Conservation (phyloP, 2,888 invertebrate species). For the Macaria notata region DNA sequence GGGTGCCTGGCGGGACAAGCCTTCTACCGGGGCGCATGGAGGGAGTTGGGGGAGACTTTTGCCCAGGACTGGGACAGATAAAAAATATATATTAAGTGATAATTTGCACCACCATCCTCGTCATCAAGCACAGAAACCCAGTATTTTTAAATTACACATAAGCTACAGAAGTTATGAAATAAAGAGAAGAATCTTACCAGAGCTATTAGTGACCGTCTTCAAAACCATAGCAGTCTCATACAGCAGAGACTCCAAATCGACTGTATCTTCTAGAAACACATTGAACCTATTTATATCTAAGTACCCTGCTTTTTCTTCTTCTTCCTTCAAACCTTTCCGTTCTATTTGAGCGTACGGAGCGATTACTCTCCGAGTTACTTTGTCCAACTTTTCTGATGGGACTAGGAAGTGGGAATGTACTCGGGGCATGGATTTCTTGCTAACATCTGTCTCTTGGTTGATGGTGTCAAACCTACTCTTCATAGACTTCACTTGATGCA, state of each 20-base stretch:
- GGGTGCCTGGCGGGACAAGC: too few species aligned
- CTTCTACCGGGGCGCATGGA: too few species aligned
- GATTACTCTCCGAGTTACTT: constrained; percentile 81
- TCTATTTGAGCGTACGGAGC: constrained; percentile 81
- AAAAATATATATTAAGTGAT: too few species aligned
- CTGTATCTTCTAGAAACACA: constrained; percentile 79
- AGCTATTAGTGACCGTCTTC: constrained; percentile 79
- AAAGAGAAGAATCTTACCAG: constrained; percentile 56
- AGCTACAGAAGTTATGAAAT: too few species aligned
- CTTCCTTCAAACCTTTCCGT: constrained; percentile 63
- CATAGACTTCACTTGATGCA: constrained; percentile 45
- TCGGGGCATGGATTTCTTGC: constrained; percentile 37
- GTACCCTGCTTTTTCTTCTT: constrained; percentile 59
- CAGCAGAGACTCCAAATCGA: constrained; percentile 79
- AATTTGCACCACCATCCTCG: too few species aligned
- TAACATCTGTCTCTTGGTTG: constrained; percentile 31
- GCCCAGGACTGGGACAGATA: too few species aligned
- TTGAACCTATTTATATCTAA: constrained; percentile 71
- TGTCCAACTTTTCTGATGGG: constrained; percentile 72
- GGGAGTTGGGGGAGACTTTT: too few species aligned
- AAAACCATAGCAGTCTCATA: constrained; percentile 82
- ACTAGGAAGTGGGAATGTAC: constrained; percentile 70
- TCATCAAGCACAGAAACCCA: too few species aligned
- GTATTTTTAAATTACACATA: too few species aligned
- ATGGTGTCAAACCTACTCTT: constrained; percentile 53